Evolutionary conservation across 1,140 invertebrate genomes (phyloP).

Genomic region (Amyelois transitella): DNA sequence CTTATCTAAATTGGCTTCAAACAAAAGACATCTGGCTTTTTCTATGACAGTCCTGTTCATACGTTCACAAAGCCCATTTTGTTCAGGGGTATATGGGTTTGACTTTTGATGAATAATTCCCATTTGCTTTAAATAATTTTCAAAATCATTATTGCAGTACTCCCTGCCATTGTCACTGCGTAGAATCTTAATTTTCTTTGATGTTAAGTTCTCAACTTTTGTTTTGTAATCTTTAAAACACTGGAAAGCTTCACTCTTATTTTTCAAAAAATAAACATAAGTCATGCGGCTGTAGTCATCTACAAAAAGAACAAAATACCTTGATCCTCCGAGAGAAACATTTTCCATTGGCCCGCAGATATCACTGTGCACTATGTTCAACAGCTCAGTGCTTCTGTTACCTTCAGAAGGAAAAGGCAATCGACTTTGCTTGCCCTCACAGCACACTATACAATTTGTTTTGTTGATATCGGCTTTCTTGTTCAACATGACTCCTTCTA

Average conservation of each 20-base stretch:
- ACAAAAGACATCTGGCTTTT: slow-evolving; percentile 34
- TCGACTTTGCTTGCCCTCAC: neutral
- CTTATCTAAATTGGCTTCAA: slow-evolving; percentile 38
- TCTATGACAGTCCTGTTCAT: slow-evolving; percentile 22
- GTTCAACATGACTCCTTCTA: slow-evolving; percentile 1
- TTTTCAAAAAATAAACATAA: no score
- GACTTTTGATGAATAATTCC: slow-evolving; percentile 51
- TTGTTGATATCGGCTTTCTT: neutral
- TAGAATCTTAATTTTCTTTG: slow-evolving; percentile 34
- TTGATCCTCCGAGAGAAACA: neutral
- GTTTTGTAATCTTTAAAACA: slow-evolving; percentile 16
- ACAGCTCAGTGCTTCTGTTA: neutral
- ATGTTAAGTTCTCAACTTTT: slow-evolving; percentile 30
- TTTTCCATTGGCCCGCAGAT: neutral
- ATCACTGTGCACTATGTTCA: neutral
- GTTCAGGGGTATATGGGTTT: slow-evolving; percentile 48
- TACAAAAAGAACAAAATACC: neutral
- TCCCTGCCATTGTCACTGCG: slow-evolving; percentile 56
- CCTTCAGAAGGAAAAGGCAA: neutral
- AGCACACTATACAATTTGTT: neutral
- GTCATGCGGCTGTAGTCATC: no score
- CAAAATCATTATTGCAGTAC: slow-evolving; percentile 30
- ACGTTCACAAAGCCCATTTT: slow-evolving; percentile 55
- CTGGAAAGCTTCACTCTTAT: slow-evolving; percentile 36
- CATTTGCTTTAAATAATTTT: slow-evolving; percentile 8